Percentiles rank a stretch among this genome's conserved stretches.
These are phyloP conservation scores for Zeuzera pyrina DNA, from an alignment of 2,888 invertebrate genomes.

Conservation along the genomic window DNA sequence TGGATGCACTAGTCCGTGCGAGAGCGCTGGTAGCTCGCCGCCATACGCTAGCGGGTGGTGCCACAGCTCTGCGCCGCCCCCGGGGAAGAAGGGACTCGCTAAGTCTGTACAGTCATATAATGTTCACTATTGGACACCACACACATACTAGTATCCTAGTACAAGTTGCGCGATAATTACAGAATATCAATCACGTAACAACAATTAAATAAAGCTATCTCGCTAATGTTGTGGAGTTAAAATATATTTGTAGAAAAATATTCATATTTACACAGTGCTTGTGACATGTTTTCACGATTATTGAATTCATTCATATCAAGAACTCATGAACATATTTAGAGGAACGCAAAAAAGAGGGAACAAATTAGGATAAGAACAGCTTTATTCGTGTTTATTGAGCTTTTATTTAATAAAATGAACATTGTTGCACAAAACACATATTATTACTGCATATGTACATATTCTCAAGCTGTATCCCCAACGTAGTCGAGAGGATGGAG, in stretches of 20 bases:
- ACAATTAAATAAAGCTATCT: conserved; percentile 1
- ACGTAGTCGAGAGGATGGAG: too few relatives aligned
- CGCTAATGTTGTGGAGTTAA: conserved; percentile 22
- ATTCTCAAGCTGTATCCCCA: too few relatives aligned
- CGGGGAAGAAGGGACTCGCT: conserved; percentile 96
- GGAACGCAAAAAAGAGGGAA: too few relatives aligned
- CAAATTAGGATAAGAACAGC: too few relatives aligned
- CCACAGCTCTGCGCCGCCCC: conserved; percentile 92
- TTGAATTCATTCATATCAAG: conserved; percentile 7
- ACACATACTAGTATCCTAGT: conserved; percentile 17
- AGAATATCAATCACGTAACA: too few relatives aligned
- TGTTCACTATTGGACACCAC: conserved; percentile 15
- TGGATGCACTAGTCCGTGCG: conserved; percentile 95
- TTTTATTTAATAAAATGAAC: too few relatives aligned
- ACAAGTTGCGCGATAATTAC: too few relatives aligned
- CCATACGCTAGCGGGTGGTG: conserved; percentile 87
- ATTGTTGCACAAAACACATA: too few relatives aligned
- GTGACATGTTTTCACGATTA: conserved; percentile 48
- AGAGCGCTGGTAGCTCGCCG: conserved; percentile 88
- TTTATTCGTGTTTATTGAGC: too few relatives aligned
- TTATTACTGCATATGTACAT: too few relatives aligned
- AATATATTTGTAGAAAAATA: conserved; percentile 28
- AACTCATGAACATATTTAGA: conserved; percentile 5
- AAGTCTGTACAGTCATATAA: conserved; percentile 79
- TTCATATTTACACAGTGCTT: conserved; percentile 56